Evolutionary conservation across 2,113 vertebrate species (phyloP).

Genomic region (Oxyura jamaicensis): DNA sequence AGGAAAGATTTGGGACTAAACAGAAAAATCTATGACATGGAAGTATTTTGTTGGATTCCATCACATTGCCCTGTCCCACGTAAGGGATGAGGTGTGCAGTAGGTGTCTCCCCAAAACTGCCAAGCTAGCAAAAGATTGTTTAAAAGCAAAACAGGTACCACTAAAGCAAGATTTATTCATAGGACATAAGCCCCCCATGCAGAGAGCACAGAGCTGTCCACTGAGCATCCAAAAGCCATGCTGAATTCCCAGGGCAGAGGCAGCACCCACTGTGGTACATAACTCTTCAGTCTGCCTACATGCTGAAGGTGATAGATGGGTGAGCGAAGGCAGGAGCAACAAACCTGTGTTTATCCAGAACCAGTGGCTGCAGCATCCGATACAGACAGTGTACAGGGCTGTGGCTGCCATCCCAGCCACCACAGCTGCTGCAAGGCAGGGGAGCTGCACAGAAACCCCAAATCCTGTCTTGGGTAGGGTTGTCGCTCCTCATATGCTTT

Average conservation of each 20-base stretch:
- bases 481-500: neutral
- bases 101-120: neutral
- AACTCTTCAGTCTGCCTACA: neutral
- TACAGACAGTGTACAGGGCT: rapidly evolving
- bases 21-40: neutral
- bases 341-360: neutral
- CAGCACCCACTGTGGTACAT: neutral
- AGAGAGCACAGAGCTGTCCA: neutral
- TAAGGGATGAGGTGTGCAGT: neutral
- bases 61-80: neutral
- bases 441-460: neutral
- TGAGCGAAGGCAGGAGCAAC: neutral
- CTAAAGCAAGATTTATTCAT: neutral
- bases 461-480: neutral
- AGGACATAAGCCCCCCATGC: neutral
- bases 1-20: neutral
- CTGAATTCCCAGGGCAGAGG: neutral
- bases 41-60: neutral
- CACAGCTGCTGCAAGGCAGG: neutral
- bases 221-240: neutral
- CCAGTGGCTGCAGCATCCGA: rapidly evolving
- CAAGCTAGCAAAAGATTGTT: neutral
- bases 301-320: neutral
- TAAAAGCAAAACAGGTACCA: neutral
- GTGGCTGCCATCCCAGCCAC: neutral